Conservation (phyloP, 2,888 invertebrate genomes). For the Malachius bipustulatus region DNA sequence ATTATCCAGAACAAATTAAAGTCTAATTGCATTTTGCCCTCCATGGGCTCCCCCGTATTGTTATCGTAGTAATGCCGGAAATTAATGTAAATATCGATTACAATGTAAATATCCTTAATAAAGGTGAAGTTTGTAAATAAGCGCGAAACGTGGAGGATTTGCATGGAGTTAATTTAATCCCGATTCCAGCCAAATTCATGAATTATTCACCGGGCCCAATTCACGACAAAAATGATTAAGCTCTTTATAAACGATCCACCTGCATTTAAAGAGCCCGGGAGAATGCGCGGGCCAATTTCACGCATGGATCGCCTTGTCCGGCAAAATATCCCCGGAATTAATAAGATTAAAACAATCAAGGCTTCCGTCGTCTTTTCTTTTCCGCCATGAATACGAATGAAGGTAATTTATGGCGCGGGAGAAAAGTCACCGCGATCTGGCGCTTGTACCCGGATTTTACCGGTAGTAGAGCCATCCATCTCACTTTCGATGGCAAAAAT, state of each 20-base stretch:
- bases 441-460: no score
- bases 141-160: conserved; percentile 26
- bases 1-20: no score
- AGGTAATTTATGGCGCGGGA: no score
- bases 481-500: no score
- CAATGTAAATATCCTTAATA: no score
- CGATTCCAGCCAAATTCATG: conserved; percentile 26
- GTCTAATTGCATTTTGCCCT: no score
- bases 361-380: conserved; percentile 3
- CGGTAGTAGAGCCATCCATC: no score
- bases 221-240: conserved; percentile 24
- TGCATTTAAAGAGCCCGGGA: conserved; percentile 4
- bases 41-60: no score
- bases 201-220: conserved; percentile 27
- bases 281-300: conserved; percentile 23
- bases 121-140: conserved; percentile 24
- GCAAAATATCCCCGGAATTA: conserved; percentile 18
- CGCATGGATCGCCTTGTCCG: conserved; percentile 24
- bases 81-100: no score
- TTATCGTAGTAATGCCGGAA: no score
- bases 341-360: conserved; percentile 3
- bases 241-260: conserved; percentile 15
- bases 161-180: conserved; percentile 28
- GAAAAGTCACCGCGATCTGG: no score
- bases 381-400: conserved; percentile 8